Evolutionary conservation across 2,113 vertebrate genomes (phyloP), one percentile per base, ranked within the genome.

Genomic region (Pyxicephalus adspersus): DNA sequence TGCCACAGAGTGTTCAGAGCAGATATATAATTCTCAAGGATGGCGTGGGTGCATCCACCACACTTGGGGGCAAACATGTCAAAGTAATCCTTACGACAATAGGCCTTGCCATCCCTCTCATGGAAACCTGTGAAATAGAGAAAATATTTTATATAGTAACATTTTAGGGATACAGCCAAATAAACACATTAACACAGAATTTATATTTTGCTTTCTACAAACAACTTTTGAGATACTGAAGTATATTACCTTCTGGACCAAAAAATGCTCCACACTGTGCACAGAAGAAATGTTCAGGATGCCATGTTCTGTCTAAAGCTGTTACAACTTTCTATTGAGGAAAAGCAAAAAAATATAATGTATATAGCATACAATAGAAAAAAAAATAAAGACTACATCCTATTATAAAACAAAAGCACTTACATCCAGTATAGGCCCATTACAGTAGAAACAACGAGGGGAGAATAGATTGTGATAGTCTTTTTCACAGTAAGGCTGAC

Each of bases 51-150:
- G 61, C 98, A 99, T 85, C 98, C 98, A 0, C 97, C 98, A 77
- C 98, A 99, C 85, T 99, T 99, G 2, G 97, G 97, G 1, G 97
- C 97, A 54, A 99, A 99, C 95, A 99, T 97, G 84, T 99, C 98
- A 1, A 99, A 99, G 92, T 99, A 99, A 89, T 99, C 97, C 88
- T 98, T 99, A 86, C 96, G 95, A 87, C 98, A 99, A 76, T 96
- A 99, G 0, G 98, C 97, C 84, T 99, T 99, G 76, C 98, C 97
- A 0, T 99, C 98, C 83, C 98, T 98, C 92, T 99, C 98, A 1
- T 99, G 97, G 87, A 99, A 99, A 29, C 98, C 98, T 99, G 87
- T 16, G 76, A 4, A 19, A 26, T 16, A 18, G 55, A 72, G 52
- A 4, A 11, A 57, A 1, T 38, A 7, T 38, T 3, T 38, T 38